Evolutionary conservation across 2,888 invertebrate species (phyloP), one percentile per base, ranked within the genome.

Genomic region (Trachelus troglodyta): DNA sequence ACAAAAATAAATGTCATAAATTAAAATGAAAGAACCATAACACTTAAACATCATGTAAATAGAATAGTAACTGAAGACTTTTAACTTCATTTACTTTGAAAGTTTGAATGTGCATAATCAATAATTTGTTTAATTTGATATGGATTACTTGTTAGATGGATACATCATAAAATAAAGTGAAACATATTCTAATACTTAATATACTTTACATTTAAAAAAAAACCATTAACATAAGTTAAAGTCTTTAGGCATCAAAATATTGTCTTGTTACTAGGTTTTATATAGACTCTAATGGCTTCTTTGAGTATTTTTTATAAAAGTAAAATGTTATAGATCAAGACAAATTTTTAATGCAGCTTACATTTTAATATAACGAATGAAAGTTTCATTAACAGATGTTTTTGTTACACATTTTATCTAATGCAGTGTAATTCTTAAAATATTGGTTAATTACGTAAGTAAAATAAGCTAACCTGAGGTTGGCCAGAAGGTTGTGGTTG

Each of bases 401-500:
- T 56, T 23, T 23, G 23, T 56, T 56, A 56, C 9, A 56, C 9
- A 56, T 56, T 40, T 56, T 23, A 56, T 23, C 23, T 23, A 9
- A 73, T 73, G 69, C 31, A 73, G 15, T 33, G 56, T 76, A 34
- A 76, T 35, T 31, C 12, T 23, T 9, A 56, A 56, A 56, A 56
- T 56, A 56, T 56, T 56, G 23, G 56, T 56, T 15, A 56, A 56
- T 71, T 33, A 34, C 11, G 30, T 33, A 71, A 34, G 71, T 15
- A 71, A 71, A 34, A 34, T 15, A 34, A 37, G 30, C 81, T 82
- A 76, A 89, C 90, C 87, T 91, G 91, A 81, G 90, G 83, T 84
- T 89, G 90, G 78, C 85, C 86, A 75, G 88, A 83, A 69, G 89
- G 81, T 82, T 91, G 91, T 34, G 91, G 91, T 81, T 91, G 91